These are phyloP conservation scores for Rhabdophis nuchalis DNA, from an alignment of 2,797 vertebrate genomes.

Conservation along the genomic window DNA sequence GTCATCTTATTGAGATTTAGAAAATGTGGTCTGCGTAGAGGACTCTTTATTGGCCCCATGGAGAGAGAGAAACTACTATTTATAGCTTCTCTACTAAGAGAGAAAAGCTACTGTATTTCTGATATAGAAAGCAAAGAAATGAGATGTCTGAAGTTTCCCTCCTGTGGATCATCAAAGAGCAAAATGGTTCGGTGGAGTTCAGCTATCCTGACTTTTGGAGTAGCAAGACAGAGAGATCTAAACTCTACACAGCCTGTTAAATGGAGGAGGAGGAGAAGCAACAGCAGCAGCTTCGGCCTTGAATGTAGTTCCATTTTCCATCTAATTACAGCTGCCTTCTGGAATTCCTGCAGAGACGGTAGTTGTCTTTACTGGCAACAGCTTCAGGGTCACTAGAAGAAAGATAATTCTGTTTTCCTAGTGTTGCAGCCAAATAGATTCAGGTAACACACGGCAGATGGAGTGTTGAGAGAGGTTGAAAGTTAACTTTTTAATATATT, in stretches of 20 bases:
- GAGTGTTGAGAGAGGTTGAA: slow-evolving; percentile 19
- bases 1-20: background rate
- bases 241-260: background rate
- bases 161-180: slow-evolving; percentile 5
- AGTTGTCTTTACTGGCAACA: slow-evolving; percentile 42
- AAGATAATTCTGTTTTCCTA: slow-evolving; percentile 28
- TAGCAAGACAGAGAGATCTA: background rate
- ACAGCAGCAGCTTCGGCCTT: background rate
- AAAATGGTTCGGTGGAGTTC: background rate
- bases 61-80: background rate
- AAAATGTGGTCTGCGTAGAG: background rate
- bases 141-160: background rate
- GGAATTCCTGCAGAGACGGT: slow-evolving; percentile 39
- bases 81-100: background rate
- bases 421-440: slow-evolving; percentile 18
- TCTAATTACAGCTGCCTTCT: slow-evolving; percentile 36
- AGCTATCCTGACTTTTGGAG: background rate
- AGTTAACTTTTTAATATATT: slow-evolving; percentile 41
- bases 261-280: background rate
- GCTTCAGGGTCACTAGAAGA: slow-evolving; percentile 40
- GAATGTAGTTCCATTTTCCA: slow-evolving; percentile 21
- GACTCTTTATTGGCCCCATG: background rate
- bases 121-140: background rate
- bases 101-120: background rate
- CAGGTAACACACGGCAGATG: background rate